Conservation (phyloP, 2,888 invertebrate genomes). For the Rhagonycha lutea region DNA sequence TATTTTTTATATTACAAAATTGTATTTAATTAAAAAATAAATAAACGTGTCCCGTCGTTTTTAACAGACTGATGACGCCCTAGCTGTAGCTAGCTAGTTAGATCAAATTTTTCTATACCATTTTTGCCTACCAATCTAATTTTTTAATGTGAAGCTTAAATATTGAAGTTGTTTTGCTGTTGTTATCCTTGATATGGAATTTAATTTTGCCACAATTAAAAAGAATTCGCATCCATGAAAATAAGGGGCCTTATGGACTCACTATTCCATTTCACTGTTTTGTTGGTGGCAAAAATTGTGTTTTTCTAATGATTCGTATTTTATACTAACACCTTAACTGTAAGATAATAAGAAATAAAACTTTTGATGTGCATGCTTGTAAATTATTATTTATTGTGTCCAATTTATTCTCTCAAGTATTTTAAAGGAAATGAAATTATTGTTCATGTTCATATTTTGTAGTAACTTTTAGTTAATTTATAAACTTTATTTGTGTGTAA, state of each 20-base stretch:
- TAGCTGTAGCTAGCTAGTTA: background rate
- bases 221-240: background rate
- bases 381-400: background rate
- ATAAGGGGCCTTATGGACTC: constrained; percentile 2
- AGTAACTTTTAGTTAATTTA: constrained; percentile 13
- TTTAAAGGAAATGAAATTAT: background rate
- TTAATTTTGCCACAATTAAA: background rate
- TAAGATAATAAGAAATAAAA: background rate
- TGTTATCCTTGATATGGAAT: background rate
- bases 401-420: background rate
- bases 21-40: background rate
- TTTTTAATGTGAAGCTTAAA: background rate
- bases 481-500: background rate
- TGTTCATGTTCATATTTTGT: background rate
- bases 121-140: background rate
- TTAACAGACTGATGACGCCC: constrained; percentile 1
- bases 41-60: background rate
- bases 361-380: background rate
- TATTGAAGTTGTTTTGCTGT: background rate
- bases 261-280: background rate
- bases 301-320: background rate
- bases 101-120: background rate
- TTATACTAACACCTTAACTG: constrained; percentile 3
- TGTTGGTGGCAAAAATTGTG: background rate
- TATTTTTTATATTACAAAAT: constrained; percentile 5